A percentile compares a stretch with the other conserved stretches of the same genome.
phyloP scores from a whole-genome alignment of 2,113 vertebrate species.

The Archocentrus centrarchus region DNA sequence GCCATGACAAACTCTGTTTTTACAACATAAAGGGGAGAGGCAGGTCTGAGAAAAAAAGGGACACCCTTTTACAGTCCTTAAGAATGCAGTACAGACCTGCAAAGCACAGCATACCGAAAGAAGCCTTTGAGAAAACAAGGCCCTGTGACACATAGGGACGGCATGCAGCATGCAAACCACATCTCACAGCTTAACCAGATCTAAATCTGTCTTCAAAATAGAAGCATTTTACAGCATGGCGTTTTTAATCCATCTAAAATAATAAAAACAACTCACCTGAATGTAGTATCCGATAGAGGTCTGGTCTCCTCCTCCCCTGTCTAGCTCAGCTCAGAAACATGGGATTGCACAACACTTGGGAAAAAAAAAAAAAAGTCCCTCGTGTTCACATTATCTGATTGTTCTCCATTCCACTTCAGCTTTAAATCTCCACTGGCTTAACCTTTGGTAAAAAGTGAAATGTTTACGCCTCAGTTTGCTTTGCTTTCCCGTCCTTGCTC shows the following conservation, averaged over 20 bases:
- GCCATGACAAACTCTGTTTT: background rate
- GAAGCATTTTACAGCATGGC: background rate
- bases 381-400: slow-evolving; percentile 58
- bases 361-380: slow-evolving; percentile 34
- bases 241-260: background rate
- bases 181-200: slow-evolving; percentile 14
- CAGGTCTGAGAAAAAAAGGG: slow-evolving; percentile 28
- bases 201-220: slow-evolving; percentile 4
- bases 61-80: slow-evolving; percentile 34
- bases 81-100: slow-evolving; percentile 65
- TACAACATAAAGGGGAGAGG: background rate
- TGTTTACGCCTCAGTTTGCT: slow-evolving; percentile 70
- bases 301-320: slow-evolving; percentile 21
- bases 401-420: background rate
- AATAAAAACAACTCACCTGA: slow-evolving; percentile 74
- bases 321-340: slow-evolving; percentile 65
- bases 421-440: slow-evolving; percentile 25
- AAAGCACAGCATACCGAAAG: slow-evolving; percentile 55
- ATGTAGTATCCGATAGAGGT: slow-evolving; percentile 58
- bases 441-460: slow-evolving; percentile 18
- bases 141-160: slow-evolving; percentile 71
- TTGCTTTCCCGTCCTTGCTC: slow-evolving; percentile 49
- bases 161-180: slow-evolving; percentile 63
- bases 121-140: slow-evolving; percentile 47
- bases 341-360: slow-evolving; percentile 70